Conservation (phyloP, 2,888 invertebrate species). For the Caenorhabditis sp. region DNA sequence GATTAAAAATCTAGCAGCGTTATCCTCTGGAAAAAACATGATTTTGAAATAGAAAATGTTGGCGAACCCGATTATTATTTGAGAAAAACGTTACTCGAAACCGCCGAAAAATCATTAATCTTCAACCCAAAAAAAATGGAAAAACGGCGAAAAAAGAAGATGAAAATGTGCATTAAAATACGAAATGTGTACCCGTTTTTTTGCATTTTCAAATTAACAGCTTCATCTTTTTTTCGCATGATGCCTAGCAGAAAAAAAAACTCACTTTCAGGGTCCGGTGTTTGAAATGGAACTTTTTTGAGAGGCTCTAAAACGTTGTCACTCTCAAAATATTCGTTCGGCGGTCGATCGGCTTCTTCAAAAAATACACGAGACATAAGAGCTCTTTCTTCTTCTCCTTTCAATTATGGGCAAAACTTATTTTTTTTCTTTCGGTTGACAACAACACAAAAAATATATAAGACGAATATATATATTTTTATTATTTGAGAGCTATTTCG, state of each 20-base stretch:
- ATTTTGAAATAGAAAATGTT: too few species aligned
- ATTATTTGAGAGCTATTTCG: too few species aligned
- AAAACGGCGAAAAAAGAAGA: not conserved
- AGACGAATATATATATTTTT: too few species aligned
- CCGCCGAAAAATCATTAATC: not conserved
- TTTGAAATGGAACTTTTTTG: constrained; percentile 47
- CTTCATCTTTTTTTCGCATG: not conserved
- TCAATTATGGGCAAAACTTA: too few species aligned
- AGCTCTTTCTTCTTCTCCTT: constrained; percentile 2
- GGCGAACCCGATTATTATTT: too few species aligned
- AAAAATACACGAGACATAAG: constrained; percentile 34
- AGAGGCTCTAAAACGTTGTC: constrained; percentile 19
- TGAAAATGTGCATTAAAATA: too few species aligned
- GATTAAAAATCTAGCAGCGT: too few species aligned
- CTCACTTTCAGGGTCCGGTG: constrained; percentile 46
- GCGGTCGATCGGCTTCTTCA: constrained; percentile 62
- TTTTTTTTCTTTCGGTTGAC: not conserved
- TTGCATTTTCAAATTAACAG: constrained; percentile 3
- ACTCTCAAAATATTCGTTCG: constrained; percentile 54
- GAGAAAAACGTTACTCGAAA: too few species aligned
- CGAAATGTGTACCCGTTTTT: not conserved
- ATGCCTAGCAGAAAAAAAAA: not conserved
- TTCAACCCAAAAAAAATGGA: not conserved
- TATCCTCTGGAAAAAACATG: too few species aligned
- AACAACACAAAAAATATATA: too few species aligned